Conservation (phyloP, 2,888 invertebrate species). For the Thymelicus acteon region DNA sequence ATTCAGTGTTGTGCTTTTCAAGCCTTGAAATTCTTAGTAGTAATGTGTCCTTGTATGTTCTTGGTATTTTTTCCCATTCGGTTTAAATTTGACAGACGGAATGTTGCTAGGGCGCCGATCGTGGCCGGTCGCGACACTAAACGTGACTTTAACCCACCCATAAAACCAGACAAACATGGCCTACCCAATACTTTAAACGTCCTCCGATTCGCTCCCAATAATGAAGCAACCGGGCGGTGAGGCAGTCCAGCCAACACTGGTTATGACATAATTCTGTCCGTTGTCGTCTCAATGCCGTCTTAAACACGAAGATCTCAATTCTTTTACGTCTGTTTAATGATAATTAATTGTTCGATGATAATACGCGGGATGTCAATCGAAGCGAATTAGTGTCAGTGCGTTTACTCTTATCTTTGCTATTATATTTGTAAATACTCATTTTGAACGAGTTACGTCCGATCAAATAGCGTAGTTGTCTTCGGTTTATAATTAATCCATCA, state of each 20-base stretch:
- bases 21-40: conserved; percentile 42
- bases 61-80: conserved; percentile 64
- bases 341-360: conserved; percentile 77
- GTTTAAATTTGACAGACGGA: conserved; percentile 77
- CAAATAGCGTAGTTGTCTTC: no score
- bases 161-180: conserved; percentile 55
- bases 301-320: conserved; percentile 74
- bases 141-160: conserved; percentile 67
- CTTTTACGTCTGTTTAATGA: conserved; percentile 74
- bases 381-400: conserved; percentile 70
- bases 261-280: conserved; percentile 70
- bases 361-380: conserved; percentile 74
- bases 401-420: conserved; percentile 36
- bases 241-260: conserved; percentile 55
- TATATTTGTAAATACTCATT: conserved; percentile 2
- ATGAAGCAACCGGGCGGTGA: conserved; percentile 42
- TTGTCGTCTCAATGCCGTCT: conserved; percentile 83
- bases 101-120: conserved; percentile 72
- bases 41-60: conserved; percentile 64
- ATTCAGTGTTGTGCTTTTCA: conserved; percentile 1
- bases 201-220: conserved; percentile 40
- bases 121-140: conserved; percentile 68
- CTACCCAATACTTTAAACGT: conserved; percentile 50
- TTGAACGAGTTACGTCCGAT: not conserved
- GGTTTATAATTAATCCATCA: no score